Percentiles rank a stretch among this genome's conserved stretches.
Conservation (phyloP, 1,140 invertebrate genomes). For the Apis dorsata region DNA sequence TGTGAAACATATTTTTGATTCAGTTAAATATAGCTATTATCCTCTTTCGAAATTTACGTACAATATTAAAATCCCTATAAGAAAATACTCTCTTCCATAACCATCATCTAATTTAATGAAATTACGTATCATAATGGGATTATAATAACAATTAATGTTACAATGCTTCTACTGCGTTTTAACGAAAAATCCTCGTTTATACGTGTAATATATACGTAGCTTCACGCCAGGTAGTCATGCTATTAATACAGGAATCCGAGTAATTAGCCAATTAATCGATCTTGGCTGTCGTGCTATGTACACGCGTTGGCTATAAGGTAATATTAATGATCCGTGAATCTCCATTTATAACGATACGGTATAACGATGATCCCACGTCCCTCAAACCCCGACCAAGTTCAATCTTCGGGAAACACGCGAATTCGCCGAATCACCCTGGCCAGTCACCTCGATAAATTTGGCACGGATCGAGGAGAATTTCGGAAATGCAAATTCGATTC, state of each 20-base stretch:
- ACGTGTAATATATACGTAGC: not conserved
- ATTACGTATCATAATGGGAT: too few species aligned
- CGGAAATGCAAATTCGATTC: conserved; percentile 26
- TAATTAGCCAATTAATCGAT: conserved; percentile 66
- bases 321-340: conserved; percentile 64
- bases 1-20: too few species aligned
- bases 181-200: not conserved
- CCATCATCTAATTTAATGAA: too few species aligned
- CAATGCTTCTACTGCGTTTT: not conserved
- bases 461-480: conserved; percentile 25
- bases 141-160: not conserved
- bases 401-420: conserved; percentile 33
- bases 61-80: too few species aligned
- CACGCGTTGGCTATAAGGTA: conserved; percentile 36
- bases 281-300: conserved; percentile 35
- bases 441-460: not conserved
- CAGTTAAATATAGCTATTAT: too few species aligned
- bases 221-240: conserved; percentile 20
- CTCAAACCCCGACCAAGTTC: conserved; percentile 29
- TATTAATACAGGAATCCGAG: conserved; percentile 58
- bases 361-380: conserved; percentile 49
- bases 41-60: too few species aligned
- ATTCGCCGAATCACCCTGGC: conserved; percentile 6
- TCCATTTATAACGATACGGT: conserved; percentile 61
- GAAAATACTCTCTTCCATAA: too few species aligned